Percentiles rank a stretch among this genome's conserved stretches.
phyloP scores from a whole-genome alignment of 1,140 invertebrate species.

The Plectrocnemia conspersa region DNA sequence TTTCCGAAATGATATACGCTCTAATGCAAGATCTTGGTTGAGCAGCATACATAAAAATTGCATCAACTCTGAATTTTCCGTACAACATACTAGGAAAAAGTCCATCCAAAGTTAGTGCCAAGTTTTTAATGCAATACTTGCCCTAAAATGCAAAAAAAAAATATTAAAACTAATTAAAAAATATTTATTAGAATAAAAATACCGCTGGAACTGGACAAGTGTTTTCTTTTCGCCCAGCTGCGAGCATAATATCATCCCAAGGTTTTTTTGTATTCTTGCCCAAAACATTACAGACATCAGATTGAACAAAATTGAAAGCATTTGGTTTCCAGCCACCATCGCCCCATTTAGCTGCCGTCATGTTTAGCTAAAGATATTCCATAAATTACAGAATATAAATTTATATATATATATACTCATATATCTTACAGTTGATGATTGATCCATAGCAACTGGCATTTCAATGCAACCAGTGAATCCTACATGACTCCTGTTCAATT shows the following conservation, averaged over 20 bases:
- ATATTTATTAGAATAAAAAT: background rate
- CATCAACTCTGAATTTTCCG: slow-evolving; percentile 25
- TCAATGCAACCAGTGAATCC: slow-evolving; percentile 25
- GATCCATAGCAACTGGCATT: slow-evolving; percentile 10
- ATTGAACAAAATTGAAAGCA: slow-evolving; percentile 13
- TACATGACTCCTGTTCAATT: slow-evolving; percentile 27
- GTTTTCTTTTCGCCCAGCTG: slow-evolving; percentile 5
- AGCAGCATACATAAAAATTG: background rate
- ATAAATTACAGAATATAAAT: slow-evolving; percentile 3
- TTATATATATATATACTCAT: background rate
- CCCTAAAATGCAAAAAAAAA: slow-evolving; percentile 10
- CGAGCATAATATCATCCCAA: slow-evolving; percentile 12
- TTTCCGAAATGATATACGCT: slow-evolving; percentile 14
- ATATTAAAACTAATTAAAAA: background rate
- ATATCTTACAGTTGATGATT: background rate
- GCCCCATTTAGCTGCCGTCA: slow-evolving; percentile 26
- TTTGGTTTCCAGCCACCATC: slow-evolving; percentile 35
- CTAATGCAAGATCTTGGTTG: slow-evolving; percentile 9
- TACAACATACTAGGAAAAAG: slow-evolving; percentile 29
- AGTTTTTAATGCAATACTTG: slow-evolving; percentile 24
- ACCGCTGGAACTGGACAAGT: slow-evolving; percentile 21
- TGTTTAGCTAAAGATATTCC: slow-evolving; percentile 12
- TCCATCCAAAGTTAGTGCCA: slow-evolving; percentile 4
- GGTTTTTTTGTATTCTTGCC: slow-evolving; percentile 4
- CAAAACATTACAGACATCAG: slow-evolving; percentile 9